Percentiles rank a stretch among this genome's conserved stretches.
Conservation (phyloP, 2,113 vertebrate species). For the Glareola pratincola region DNA sequence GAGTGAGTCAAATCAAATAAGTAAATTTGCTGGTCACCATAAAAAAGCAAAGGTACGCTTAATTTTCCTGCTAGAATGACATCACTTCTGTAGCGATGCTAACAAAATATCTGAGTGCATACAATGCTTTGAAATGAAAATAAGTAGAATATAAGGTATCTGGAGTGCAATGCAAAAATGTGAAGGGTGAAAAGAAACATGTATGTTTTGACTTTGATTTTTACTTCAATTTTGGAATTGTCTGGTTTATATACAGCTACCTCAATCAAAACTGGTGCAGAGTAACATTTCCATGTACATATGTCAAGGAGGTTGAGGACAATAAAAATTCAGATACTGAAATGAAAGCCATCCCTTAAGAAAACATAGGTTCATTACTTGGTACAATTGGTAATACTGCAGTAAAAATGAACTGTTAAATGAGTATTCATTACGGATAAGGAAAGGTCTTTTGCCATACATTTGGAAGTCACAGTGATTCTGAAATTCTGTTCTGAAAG, state of each 20-base stretch:
- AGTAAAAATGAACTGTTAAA: background rate
- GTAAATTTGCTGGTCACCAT: background rate
- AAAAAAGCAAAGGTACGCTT: background rate
- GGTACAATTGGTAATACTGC: background rate
- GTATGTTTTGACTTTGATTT: background rate
- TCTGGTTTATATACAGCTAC: background rate
- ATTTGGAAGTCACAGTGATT: background rate
- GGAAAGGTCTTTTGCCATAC: background rate
- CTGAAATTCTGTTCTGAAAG: background rate
- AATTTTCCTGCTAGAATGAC: background rate
- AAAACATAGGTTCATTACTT: background rate
- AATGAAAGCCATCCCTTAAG: slow-evolving; percentile 7
- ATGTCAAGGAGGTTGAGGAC: background rate
- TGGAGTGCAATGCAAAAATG: background rate
- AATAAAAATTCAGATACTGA: background rate
- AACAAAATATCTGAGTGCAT: background rate
- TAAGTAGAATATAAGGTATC: background rate
- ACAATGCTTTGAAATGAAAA: background rate
- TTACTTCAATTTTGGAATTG: background rate
- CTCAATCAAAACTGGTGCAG: background rate
- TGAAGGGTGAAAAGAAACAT: background rate
- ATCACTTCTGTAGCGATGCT: background rate
- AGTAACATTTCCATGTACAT: background rate
- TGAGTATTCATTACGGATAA: background rate
- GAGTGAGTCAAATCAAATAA: slow-evolving; percentile 36